Conservation (phyloP, 1,140 invertebrate genomes). For the Eupristina koningsbergeri region DNA sequence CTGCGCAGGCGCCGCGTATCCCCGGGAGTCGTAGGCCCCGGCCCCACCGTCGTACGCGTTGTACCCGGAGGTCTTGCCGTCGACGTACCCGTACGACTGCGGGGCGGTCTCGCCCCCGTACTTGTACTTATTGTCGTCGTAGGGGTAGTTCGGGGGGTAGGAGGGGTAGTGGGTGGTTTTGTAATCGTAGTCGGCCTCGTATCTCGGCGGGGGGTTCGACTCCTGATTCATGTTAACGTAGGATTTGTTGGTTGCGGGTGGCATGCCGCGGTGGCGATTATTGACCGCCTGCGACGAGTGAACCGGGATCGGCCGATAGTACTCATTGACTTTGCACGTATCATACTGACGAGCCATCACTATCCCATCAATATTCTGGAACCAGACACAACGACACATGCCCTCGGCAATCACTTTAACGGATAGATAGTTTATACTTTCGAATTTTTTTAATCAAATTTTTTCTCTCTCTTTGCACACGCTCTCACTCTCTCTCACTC, state of each 20-base stretch:
- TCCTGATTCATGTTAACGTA: conserved; percentile 68
- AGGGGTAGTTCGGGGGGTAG: conserved; percentile 71
- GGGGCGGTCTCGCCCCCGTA: conserved; percentile 58
- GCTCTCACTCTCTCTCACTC: conserved; percentile 28
- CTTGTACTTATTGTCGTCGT: conserved; percentile 70
- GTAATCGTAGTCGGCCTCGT: conserved; percentile 69
- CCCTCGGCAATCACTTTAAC: conserved; percentile 68
- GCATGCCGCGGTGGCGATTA: conserved; percentile 63
- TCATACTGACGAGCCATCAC: conserved; percentile 74
- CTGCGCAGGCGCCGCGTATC: conserved; percentile 55
- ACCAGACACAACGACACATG: conserved; percentile 74
- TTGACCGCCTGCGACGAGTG: conserved; percentile 60
- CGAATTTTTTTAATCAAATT: neutral
- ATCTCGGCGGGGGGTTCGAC: conserved; percentile 55
- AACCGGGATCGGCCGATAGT: conserved; percentile 71
- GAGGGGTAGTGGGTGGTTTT: conserved; percentile 71
- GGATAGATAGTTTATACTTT: conserved; percentile 44
- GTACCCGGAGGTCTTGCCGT: conserved; percentile 33
- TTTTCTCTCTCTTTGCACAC: conserved; percentile 42
- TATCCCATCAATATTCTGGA: conserved; percentile 74
- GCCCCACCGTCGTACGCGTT: conserved; percentile 24
- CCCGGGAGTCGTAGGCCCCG: conserved; percentile 60
- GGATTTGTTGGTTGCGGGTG: conserved; percentile 62
- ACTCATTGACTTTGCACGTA: conserved; percentile 69
- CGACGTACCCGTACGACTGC: neutral